Evolutionary conservation across 2,888 invertebrate genomes (phyloP).

Genomic region (Philonicus albiceps): DNA sequence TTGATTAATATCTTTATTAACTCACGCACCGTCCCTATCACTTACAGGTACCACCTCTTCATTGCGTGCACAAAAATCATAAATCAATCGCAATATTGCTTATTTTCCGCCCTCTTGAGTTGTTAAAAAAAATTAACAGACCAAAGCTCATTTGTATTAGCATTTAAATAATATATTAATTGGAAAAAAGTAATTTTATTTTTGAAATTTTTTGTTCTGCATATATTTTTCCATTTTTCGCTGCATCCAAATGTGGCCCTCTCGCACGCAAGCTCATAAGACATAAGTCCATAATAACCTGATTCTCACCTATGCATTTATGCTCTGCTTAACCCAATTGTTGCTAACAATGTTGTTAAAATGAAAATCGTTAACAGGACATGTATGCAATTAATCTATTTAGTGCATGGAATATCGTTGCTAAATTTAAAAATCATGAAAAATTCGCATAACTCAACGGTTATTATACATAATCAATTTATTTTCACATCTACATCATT

Average conservation of each 20-base stretch:
- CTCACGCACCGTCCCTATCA: not conserved
- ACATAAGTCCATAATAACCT: not conserved
- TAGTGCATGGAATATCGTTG: not conserved
- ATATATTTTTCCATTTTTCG: not conserved
- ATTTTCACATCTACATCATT: not conserved
- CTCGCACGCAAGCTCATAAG: not conserved
- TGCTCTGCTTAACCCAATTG: not conserved
- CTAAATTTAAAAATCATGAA: not conserved
- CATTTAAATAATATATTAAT: not conserved
- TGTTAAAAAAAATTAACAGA: not conserved
- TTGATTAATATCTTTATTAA: not conserved
- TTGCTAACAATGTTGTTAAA: not conserved
- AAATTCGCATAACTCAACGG: not conserved
- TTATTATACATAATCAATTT: not conserved
- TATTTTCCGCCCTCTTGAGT: not conserved
- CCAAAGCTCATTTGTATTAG: not conserved
- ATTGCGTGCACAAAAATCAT: not conserved
- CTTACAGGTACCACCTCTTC: not conserved
- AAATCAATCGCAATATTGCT: not conserved
- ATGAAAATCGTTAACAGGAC: not conserved
- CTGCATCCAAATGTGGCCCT: not conserved
- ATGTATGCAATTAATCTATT: not conserved
- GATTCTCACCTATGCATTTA: not conserved
- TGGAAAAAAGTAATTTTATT: not conserved
- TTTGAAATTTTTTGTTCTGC: not conserved